phyloP scores from a whole-genome alignment of 2,797 vertebrate species.

The Acanthiza pusilla region DNA sequence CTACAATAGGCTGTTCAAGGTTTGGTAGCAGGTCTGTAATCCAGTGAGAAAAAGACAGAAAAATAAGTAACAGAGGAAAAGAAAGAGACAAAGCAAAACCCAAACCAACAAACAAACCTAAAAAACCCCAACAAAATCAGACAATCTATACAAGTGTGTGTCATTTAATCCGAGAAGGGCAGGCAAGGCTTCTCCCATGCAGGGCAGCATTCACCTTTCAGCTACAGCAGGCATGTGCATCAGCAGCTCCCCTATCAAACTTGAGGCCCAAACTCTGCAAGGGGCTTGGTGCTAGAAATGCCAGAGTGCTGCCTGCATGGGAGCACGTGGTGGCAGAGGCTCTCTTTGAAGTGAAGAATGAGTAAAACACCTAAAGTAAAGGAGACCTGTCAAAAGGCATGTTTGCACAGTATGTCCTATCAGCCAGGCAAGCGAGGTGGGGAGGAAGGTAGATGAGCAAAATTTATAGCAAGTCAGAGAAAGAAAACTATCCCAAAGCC shows the following conservation, averaged over 20 bases:
- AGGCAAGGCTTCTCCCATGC: neutral
- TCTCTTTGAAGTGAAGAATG: neutral
- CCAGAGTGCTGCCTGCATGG: neutral
- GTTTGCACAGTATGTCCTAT: neutral
- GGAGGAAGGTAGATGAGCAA: neutral
- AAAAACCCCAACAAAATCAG: accelerated
- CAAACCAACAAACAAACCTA: neutral
- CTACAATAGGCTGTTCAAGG: neutral
- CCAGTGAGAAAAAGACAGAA: neutral
- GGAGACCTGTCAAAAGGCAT: neutral
- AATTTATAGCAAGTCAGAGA: neutral
- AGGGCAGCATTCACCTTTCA: neutral
- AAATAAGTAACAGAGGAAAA: neutral
- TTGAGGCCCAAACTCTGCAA: neutral
- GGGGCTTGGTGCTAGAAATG: accelerated
- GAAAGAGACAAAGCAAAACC: neutral
- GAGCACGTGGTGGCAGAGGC: accelerated
- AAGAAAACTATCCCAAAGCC: neutral
- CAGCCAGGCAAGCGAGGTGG: neutral
- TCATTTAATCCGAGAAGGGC: neutral
- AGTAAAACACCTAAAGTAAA: neutral
- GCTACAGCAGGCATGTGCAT: neutral
- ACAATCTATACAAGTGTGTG: neutral
- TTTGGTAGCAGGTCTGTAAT: neutral
- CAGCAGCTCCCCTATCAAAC: neutral